Evolutionary conservation across 2,888 invertebrate genomes (phyloP).

Genomic region (Lypha dubia): DNA sequence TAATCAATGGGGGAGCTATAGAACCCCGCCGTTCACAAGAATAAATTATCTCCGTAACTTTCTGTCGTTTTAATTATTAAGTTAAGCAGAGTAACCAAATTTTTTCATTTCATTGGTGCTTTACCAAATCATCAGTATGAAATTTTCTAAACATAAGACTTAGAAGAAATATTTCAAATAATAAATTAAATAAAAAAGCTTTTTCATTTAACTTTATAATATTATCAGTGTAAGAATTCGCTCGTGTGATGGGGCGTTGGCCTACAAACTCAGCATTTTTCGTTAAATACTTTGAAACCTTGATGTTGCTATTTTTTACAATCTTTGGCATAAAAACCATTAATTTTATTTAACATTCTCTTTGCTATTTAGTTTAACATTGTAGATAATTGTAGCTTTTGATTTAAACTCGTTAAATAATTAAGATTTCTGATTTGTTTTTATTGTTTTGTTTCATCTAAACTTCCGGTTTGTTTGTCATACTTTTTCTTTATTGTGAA

Average conservation of each 20-base stretch:
- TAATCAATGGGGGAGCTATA: no score
- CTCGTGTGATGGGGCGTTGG: slow-evolving; percentile 16
- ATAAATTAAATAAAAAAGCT: no score
- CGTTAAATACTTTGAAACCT: slow-evolving; percentile 34
- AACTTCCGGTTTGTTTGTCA: slow-evolving; percentile 25
- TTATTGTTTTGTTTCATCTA: neutral
- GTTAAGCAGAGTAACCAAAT: no score
- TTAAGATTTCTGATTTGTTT: slow-evolving; percentile 12
- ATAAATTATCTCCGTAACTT: no score
- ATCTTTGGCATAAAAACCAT: slow-evolving; percentile 17
- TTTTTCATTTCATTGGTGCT: no score
- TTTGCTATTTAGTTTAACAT: neutral
- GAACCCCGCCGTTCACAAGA: no score
- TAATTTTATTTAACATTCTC: slow-evolving; percentile 29
- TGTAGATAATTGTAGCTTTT: slow-evolving; percentile 33
- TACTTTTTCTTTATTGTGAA: neutral
- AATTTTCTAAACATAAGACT: no score
- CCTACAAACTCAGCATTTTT: slow-evolving; percentile 28
- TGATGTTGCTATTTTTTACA: slow-evolving; percentile 11
- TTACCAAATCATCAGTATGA: no score
- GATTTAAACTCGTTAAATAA: slow-evolving; percentile 13
- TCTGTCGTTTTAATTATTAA: no score
- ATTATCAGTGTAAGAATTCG: no score
- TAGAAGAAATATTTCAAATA: no score
- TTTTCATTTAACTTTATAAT: neutral